phyloP scores from a whole-genome alignment of 2,113 vertebrate genomes.

The Thryonomys swinderianus region DNA sequence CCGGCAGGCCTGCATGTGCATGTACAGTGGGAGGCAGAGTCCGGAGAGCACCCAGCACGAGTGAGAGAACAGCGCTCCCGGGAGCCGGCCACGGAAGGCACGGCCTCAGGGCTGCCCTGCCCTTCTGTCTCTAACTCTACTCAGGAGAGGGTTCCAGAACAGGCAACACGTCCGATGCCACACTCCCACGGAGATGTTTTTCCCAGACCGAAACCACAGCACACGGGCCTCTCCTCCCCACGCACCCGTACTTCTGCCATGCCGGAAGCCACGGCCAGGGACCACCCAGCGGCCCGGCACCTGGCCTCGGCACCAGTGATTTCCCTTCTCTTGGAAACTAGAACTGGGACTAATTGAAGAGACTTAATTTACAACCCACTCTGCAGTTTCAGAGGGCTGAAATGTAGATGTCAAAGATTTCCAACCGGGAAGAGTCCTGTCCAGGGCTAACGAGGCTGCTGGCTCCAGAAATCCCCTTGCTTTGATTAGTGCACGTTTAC shows the following conservation, averaged over 20 bases:
- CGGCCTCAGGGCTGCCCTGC: background rate
- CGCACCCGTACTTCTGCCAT: accelerated
- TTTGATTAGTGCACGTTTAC: accelerated
- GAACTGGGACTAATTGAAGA: background rate
- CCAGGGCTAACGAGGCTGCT: background rate
- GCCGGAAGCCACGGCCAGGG: background rate
- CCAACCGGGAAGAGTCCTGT: background rate
- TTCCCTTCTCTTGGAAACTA: background rate
- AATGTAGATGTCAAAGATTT: accelerated
- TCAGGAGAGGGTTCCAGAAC: background rate
- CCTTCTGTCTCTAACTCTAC: background rate
- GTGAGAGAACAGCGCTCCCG: background rate
- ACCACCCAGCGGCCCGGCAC: accelerated
- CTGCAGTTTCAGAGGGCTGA: background rate
- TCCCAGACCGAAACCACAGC: background rate
- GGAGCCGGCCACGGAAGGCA: background rate
- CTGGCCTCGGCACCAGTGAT: accelerated
- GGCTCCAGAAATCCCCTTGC: background rate
- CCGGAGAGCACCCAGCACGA: background rate
- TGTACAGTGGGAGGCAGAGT: too few relatives aligned
- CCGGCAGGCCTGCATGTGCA: too few relatives aligned
- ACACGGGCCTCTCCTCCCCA: too few relatives aligned
- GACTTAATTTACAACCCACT: accelerated
- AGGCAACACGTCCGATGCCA: background rate
- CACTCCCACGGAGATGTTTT: background rate